phyloP scores from a whole-genome alignment of 2,888 invertebrate genomes.

The Apomyelois bistriatella region DNA sequence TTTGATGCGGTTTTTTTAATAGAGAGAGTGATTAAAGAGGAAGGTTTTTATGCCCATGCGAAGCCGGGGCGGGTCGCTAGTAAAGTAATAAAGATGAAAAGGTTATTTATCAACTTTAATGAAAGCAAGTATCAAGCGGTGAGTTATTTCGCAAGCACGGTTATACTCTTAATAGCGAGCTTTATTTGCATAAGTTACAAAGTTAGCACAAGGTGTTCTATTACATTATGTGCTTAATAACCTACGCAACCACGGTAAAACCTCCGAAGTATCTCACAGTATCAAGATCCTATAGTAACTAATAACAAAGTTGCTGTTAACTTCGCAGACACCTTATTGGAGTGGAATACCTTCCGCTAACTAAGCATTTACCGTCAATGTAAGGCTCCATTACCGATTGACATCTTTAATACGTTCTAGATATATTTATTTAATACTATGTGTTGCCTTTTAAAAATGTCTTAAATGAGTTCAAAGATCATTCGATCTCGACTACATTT shows the following conservation, averaged over 20 bases:
- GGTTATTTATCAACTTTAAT: not conserved
- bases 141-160: slow-evolving; percentile 1
- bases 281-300: slow-evolving; percentile 13
- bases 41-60: too few species aligned
- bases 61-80: too few species aligned
- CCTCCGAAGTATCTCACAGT: slow-evolving; percentile 6
- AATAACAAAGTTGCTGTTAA: slow-evolving; percentile 11
- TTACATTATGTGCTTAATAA: slow-evolving; percentile 5
- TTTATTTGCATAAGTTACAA: slow-evolving; percentile 11
- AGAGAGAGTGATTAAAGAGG: too few species aligned
- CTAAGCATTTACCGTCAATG: not conserved
- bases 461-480: too few species aligned
- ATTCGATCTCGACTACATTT: too few species aligned
- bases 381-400: not conserved
- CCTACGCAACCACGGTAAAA: slow-evolving; percentile 9
- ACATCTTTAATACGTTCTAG: too few species aligned
- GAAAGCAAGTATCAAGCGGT: slow-evolving; percentile 5
- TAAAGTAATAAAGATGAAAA: not conserved
- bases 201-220: slow-evolving; percentile 6
- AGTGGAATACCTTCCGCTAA: not conserved
- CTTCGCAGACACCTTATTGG: slow-evolving; percentile 6
- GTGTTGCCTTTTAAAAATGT: too few species aligned
- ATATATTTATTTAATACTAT: too few species aligned
- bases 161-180: slow-evolving; percentile 4
- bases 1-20: too few species aligned